Percentiles rank a stretch among this genome's conserved stretches.
Evolutionary conservation across 2,113 vertebrate species (phyloP).

Genomic region (Sialia sialis): DNA sequence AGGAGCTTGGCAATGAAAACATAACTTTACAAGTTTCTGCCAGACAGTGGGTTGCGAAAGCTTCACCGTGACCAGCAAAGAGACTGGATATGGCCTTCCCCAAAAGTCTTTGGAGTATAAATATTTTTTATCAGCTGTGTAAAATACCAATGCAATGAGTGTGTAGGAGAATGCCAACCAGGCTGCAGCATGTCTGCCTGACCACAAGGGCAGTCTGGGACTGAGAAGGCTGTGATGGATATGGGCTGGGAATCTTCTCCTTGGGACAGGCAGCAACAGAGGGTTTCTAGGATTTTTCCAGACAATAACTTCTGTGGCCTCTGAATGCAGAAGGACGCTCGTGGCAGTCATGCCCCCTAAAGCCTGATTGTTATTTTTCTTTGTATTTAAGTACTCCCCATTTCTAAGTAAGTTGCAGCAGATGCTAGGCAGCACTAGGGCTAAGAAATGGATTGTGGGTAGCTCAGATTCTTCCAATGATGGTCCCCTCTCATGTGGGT

Average conservation of each 20-base stretch:
- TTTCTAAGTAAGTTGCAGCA: not conserved
- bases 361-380: not conserved
- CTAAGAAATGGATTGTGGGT: not conserved
- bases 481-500: accelerated
- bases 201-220: not conserved
- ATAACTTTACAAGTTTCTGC: constrained; percentile 41
- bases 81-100: not conserved
- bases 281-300: not conserved
- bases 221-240: not conserved
- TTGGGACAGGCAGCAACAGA: not conserved
- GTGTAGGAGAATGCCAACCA: not conserved
- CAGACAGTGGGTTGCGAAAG: constrained; percentile 42
- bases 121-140: not conserved
- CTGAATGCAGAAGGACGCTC: not conserved
- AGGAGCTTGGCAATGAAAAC: constrained; percentile 14
- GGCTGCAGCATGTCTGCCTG: not conserved
- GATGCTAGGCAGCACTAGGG: not conserved
- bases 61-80: not conserved
- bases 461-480: not conserved
- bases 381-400: not conserved
- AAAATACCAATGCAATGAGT: not conserved
- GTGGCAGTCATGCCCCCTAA: not conserved
- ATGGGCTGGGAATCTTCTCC: not conserved
- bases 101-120: not conserved
- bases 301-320: not conserved